Base-by-base conservation (phyloP, 2,888 invertebrate genomes). In the Dynastes grantii region DNA sequence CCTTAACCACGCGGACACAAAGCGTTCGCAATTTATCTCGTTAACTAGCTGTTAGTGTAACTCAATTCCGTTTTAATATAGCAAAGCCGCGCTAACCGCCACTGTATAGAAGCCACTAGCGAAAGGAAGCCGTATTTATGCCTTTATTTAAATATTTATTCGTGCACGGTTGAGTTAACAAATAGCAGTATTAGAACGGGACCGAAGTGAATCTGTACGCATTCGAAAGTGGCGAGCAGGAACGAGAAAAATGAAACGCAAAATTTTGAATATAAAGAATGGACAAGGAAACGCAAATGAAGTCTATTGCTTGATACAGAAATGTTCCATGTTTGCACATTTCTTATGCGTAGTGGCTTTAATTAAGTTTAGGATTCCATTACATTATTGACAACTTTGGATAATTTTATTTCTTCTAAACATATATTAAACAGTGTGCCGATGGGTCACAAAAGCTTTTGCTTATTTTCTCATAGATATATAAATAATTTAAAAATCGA, bases 11-110 rank as follows among this genome's bases (percentile, higher is more conserved):
- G 77, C 67, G 58, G 55, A 68, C 61, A 77, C 70, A 70, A 77
- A 70, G 77, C 77, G 49, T 58, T 70, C 45, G 77, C 70, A 77
- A 77, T 70, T 77, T 77, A 77, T 77, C 68, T 77, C 68, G 77
- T 70, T 77, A 70, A 77, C 61, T 70, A 70, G 49, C 45, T 68
- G 77, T 70, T 70, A 70, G 58, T 67, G 70, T 61, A 68, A 58
- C 70, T 45, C 68, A 45, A 77, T 77, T 77, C 70, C 40, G 68
- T 55, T 77, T 68, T 76, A 61, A 63, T 63, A 49, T 51, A 61
- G 64, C 63, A 32, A 45, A 55, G 61, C 73, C 37, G 16, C 27
- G 63, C 13, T 68, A 68, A 4, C 51, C 8, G 68, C 29, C 13
- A 51, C 27, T 68, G 16, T 58, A 51, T 51, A 53, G 51, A 29